These are phyloP conservation scores for Seriola dumerili DNA, from an alignment of 2,113 vertebrate genomes.

Conservation along the genomic window DNA sequence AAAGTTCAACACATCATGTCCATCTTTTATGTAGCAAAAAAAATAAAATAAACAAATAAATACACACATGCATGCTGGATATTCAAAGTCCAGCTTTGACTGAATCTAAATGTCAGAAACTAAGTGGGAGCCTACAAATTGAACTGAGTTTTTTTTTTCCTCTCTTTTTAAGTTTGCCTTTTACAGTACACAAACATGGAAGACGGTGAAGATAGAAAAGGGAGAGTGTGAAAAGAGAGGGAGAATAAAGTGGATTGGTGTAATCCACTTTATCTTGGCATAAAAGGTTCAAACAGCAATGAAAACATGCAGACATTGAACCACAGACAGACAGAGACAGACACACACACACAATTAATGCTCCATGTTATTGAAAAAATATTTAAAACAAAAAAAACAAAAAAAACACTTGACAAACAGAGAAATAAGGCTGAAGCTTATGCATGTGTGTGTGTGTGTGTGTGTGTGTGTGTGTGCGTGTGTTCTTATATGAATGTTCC, in stretches of 20 bases:
- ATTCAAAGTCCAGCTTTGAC: neutral
- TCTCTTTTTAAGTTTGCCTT: conserved; percentile 3
- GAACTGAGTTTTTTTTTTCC: neutral
- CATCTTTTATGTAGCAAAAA: neutral
- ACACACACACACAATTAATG: neutral
- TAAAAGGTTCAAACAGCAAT: conserved; percentile 61
- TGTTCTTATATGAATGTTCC: conserved; percentile 48
- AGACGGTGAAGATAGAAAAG: neutral
- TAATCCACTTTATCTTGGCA: conserved; percentile 69
- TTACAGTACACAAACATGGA: conserved; percentile 3
- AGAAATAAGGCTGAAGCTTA: neutral
- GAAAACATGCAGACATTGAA: conserved; percentile 47
- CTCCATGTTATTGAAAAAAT: neutral
- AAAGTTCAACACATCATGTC: neutral
- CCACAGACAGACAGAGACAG: neutral
- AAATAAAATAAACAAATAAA: neutral
- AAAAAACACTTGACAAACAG: neutral
- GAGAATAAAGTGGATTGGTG: conserved; percentile 64
- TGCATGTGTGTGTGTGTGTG: neutral
- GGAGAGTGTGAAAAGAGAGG: conserved; percentile 29
- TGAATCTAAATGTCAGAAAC: neutral
- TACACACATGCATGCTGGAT: neutral
- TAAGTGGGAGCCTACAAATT: neutral
- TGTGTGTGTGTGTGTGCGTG: conserved; percentile 19
- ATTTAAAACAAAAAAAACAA: neutral